phyloP scores from a whole-genome alignment of 2,113 vertebrate genomes.

The Pipa parva region DNA sequence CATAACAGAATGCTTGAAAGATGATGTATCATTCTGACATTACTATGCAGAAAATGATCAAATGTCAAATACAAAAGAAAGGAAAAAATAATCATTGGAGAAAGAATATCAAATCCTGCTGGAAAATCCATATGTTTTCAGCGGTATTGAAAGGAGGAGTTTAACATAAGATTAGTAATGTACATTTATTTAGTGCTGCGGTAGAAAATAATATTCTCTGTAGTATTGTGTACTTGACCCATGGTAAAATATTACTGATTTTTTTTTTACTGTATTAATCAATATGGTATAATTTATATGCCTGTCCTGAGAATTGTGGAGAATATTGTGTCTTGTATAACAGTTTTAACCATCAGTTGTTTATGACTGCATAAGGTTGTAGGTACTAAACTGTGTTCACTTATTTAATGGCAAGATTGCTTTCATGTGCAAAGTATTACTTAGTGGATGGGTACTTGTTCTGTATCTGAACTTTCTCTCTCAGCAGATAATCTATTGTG shows the following conservation, averaged over 20 bases:
- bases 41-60: conserved; percentile 30
- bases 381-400: no score
- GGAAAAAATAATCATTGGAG: conserved; percentile 23
- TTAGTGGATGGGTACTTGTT: no score
- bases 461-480: no score
- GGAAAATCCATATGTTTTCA: conserved; percentile 24
- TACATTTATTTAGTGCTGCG: background rate
- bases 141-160: conserved; percentile 14
- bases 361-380: no score
- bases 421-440: no score
- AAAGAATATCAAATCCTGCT: conserved; percentile 18
- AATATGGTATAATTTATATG: background rate
- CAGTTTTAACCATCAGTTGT: no score
- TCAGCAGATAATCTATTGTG: no score
- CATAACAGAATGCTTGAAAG: conserved; percentile 4
- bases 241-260: background rate
- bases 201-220: conserved; percentile 6
- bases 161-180: conserved; percentile 25
- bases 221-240: background rate
- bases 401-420: no score
- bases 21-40: conserved; percentile 19
- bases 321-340: no score
- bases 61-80: conserved; percentile 24
- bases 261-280: background rate
- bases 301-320: no score